These are phyloP conservation scores for Pristionchus exspectatus DNA, from an alignment of 2,888 invertebrate genomes.

Conservation along the genomic window DNA sequence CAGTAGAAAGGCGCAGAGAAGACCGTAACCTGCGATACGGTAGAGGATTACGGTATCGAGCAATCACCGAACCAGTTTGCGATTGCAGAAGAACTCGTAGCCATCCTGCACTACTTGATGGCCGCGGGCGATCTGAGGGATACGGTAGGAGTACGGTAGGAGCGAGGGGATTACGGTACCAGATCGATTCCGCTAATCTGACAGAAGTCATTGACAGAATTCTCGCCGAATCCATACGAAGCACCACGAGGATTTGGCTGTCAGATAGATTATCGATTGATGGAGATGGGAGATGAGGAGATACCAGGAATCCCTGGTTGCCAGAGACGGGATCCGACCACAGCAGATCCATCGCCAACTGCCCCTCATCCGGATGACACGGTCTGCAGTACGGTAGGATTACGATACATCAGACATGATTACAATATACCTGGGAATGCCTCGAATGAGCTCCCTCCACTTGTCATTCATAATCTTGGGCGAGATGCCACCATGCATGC, in stretches of 20 bases:
- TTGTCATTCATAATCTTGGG: conserved; percentile 59
- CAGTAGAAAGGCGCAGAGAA: conserved; percentile 70
- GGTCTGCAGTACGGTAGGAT: conserved; percentile 55
- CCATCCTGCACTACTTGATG: conserved; percentile 80
- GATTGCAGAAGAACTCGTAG: conserved; percentile 63
- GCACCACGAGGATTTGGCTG: conserved; percentile 80
- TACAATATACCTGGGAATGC: conserved; percentile 34
- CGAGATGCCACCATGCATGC: conserved; percentile 70
- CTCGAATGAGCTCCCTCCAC: conserved; percentile 57
- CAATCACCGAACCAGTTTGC: conserved; percentile 56
- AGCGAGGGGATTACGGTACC: conserved; percentile 29
- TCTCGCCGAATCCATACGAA: conserved; percentile 82
- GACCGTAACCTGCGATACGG: conserved; percentile 60
- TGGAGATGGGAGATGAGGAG: background rate
- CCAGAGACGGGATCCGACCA: conserved; percentile 63
- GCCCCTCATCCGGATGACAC: conserved; percentile 55
- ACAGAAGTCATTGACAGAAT: conserved; percentile 81
- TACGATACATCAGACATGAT: background rate
- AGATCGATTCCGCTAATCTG: conserved; percentile 81
- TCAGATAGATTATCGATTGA: conserved; percentile 14
- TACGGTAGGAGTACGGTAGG: conserved; percentile 3
- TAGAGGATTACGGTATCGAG: conserved; percentile 15
- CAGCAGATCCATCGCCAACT: conserved; percentile 64
- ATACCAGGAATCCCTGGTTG: conserved; percentile 56
- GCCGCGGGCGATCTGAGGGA: conserved; percentile 80